Evolutionary conservation across 2,113 vertebrate genomes (phyloP), one percentile per base, ranked within the genome.

Genomic region (Miniopterus natalensis): DNA sequence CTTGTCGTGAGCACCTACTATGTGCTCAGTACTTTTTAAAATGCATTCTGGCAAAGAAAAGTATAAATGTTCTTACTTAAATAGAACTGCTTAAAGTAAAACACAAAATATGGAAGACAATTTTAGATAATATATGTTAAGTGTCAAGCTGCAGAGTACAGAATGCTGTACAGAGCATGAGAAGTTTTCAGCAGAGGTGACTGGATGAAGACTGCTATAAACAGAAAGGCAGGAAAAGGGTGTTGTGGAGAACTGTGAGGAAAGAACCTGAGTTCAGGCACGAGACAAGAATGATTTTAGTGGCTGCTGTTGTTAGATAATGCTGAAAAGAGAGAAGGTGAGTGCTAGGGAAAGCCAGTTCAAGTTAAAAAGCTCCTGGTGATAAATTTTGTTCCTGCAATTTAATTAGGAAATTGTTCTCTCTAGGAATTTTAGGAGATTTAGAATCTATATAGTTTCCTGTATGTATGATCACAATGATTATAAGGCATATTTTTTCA

Each of bases 21-120:
- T 55, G 21, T 57, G 51, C 36, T 88, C 18, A 36, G 47, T 42
- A 53, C 31, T 73, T 86, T 83, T 86, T 78, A 49, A 94, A 27
- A 90, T 73, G 57, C 77, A 63, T 66, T 49, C n/a, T 77, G 29
- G 57, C 31, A 75, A 79, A 84, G 75, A 59, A 73, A 73, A 63
- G 2, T 36, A 68, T 49, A 45, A 79, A 59, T 79, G 40, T 73
- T 86, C 36, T 51, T 53, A n/a, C 25, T 79, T 55, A 90, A 61
- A 75, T 18, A 88, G 31, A 84, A 84, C 47, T 78, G 45, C 40
- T 79, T n/a, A 87, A 94, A 88, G 51, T 61, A 84, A 95, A 90
- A 45, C 23, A 61, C 36, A 61, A 45, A 88, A 77, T 90, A 87
- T 2, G 23, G 31, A 18, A 73, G 59, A 66, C 7, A 53, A 63